These are phyloP conservation scores for Mormyrus proboscirostris DNA, from an alignment of 2,797 vertebrate species.

Conservation along the genomic window DNA sequence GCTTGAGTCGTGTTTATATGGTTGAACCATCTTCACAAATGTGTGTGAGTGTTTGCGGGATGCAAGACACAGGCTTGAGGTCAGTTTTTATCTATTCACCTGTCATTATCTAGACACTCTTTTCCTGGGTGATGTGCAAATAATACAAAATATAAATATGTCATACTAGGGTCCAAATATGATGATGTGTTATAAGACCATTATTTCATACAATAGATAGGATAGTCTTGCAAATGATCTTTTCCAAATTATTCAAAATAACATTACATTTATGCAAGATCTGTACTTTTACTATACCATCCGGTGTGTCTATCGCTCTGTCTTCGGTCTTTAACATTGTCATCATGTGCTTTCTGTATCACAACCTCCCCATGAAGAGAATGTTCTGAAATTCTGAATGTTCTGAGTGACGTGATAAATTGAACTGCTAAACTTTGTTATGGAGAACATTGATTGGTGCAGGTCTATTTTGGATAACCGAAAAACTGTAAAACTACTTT, in stretches of 20 bases:
- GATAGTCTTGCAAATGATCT: neutral
- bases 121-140: neutral
- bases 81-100: neutral
- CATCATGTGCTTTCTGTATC: neutral
- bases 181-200: neutral
- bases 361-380: neutral
- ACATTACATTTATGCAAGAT: neutral
- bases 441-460: neutral
- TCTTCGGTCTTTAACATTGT: neutral
- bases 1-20: neutral
- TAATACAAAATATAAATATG: neutral
- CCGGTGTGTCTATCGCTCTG: neutral
- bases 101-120: neutral
- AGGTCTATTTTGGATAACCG: neutral
- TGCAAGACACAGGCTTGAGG: neutral
- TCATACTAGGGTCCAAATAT: neutral
- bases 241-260: neutral
- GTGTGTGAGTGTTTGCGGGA: neutral
- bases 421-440: neutral
- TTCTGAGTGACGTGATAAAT: neutral
- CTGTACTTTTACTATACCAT: neutral
- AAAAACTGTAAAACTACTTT: neutral
- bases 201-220: neutral
- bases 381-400: neutral
- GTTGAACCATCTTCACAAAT: neutral